Evolutionary conservation across 1,140 invertebrate genomes (phyloP), one percentile per base, ranked within the genome.

Genomic region (Spodoptera frugiperda): DNA sequence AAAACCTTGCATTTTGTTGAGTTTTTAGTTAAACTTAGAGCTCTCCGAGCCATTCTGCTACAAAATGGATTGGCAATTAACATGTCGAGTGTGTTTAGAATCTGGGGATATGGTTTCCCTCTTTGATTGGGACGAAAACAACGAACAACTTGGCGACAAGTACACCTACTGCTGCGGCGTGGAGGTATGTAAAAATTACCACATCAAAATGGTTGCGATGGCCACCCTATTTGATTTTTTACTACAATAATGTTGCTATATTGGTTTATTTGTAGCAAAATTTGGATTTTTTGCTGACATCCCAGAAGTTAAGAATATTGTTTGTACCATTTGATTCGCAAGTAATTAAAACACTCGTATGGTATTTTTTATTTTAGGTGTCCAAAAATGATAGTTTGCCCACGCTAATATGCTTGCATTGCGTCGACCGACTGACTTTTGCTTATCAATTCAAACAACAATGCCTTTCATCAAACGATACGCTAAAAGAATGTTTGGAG

Each of bases 101-200:
- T 93, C 91, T 63, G 94, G 95, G 54, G 93, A 94, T 81, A 93
- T 94, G 88, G 94, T 94, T 70, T 95, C 94, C n/a, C 87, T 95
- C 3, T 95, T 95, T 81, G 93, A 94, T 87, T 94, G 92, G 84
- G 95, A 95, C 77, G 91, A 94, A 92, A 89, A 94, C 89, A 90
- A 93, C 63, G 95, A 95, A 82, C 94, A 95, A 86, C 94, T 95
- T 44, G 87, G 93, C 76, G 95, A 95, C 79, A 95, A 95, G 82
- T 95, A 95, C 78, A 90, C 90, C n/a, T 92, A 87, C 84, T 95
- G 95, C 85, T 95, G 94, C 76, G 91, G 92, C 80, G 84, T 95
- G 74, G 92, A 94, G 91, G 94, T 94, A 89, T 86, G 89, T 85
- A 93, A 90, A 93, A 93, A 93, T 90, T 91, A 86, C 88, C 85